Percentiles rank a stretch among this genome's conserved stretches.
Evolutionary conservation across 2,888 invertebrate genomes (phyloP).

Genomic region (Linnaemya vulpina): DNA sequence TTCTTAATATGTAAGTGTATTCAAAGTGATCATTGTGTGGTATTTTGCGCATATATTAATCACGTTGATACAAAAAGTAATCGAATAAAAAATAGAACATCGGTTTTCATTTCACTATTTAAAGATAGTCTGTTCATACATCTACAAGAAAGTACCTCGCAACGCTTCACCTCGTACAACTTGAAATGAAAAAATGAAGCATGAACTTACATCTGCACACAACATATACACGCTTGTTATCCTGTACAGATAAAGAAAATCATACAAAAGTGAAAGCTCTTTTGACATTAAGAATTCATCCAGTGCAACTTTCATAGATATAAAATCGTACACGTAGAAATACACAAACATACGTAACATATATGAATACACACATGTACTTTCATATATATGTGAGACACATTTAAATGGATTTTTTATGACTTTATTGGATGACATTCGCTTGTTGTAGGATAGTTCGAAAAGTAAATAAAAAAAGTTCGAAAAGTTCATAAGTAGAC

Average conservation of each 20-base stretch:
- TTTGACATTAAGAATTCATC: constrained; percentile 59
- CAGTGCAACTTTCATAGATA: constrained; percentile 17
- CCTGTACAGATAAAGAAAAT: constrained; percentile 20
- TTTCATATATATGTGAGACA: constrained; percentile 57
- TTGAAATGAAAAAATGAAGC: constrained; percentile 48
- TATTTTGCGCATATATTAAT: too few species aligned
- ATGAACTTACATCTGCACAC: background rate
- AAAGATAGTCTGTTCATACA: too few species aligned
- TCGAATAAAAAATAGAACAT: too few species aligned
- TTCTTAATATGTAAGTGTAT: too few species aligned
- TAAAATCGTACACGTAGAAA: background rate
- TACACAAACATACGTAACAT: background rate
- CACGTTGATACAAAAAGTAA: too few species aligned
- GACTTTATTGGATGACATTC: constrained; percentile 44
- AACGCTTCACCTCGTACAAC: background rate
- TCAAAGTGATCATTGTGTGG: too few species aligned
- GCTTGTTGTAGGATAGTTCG: background rate
- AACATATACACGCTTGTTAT: background rate
- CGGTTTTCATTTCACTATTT: too few species aligned
- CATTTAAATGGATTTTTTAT: constrained; percentile 63
- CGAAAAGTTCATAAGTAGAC: too few species aligned
- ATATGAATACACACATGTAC: background rate
- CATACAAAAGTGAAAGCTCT: constrained; percentile 67
- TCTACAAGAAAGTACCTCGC: background rate
- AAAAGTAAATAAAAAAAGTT: too few species aligned